A percentile compares a stretch with the other conserved stretches of the same genome.
phyloP scores from a whole-genome alignment of 2,888 invertebrate genomes.

The Sturmia bella region DNA sequence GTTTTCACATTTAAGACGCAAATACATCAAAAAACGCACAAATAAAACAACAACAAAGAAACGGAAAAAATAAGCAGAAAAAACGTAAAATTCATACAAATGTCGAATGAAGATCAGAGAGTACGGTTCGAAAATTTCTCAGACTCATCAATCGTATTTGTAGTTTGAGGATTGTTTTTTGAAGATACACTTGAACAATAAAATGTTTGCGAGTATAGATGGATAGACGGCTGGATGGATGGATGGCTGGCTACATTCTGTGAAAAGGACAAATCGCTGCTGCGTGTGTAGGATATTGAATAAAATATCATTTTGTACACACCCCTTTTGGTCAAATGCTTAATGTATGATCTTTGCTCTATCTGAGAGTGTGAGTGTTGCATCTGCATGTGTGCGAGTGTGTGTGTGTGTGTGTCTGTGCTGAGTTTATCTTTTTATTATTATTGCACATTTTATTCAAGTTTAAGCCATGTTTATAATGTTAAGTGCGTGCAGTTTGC shows the following conservation, averaged over 20 bases:
- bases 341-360: neutral
- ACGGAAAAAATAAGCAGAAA: constrained; percentile 36
- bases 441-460: constrained; percentile 38
- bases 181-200: constrained; percentile 40
- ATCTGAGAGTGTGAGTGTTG: neutral
- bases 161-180: constrained; percentile 60
- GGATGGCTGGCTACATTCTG: constrained; percentile 48
- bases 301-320: constrained; percentile 81
- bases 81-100: constrained; percentile 50
- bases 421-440: constrained; percentile 24
- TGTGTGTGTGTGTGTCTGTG: neutral
- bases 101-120: constrained; percentile 46
- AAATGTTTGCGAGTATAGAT: constrained; percentile 21
- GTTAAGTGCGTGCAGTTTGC: constrained; percentile 68
- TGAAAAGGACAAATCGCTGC: constrained; percentile 76
- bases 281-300: constrained; percentile 78
- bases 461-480: constrained; percentile 59
- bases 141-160: constrained; percentile 80
- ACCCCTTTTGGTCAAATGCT: constrained; percentile 73
- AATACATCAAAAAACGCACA: constrained; percentile 65
- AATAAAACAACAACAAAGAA: constrained; percentile 29
- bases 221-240: constrained; percentile 15
- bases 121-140: constrained; percentile 50
- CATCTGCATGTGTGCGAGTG: neutral
- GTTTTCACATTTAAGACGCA: constrained; percentile 74